phyloP scores from a whole-genome alignment of 2,888 invertebrate species.

The Diarsia dahlii region DNA sequence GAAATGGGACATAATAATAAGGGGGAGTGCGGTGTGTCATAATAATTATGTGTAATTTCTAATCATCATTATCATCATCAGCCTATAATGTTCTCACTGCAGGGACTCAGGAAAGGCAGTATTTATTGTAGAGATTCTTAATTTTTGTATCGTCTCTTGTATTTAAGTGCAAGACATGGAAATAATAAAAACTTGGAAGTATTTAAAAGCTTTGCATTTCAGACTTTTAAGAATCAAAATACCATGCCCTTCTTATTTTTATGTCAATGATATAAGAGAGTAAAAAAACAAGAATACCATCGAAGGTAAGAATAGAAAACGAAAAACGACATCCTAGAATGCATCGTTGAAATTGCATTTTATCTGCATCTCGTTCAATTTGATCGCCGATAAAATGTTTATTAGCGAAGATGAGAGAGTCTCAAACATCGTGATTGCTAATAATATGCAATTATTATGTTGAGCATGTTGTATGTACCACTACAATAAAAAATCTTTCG shows the following conservation, averaged over 20 bases:
- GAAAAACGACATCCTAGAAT: constrained; percentile 7
- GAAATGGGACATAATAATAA: not conserved
- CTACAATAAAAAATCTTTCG: constrained; percentile 31
- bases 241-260: not conserved
- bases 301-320: not conserved
- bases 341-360: constrained; percentile 1
- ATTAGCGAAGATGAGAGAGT: constrained; percentile 38
- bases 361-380: not conserved
- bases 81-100: too few relatives aligned
- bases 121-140: too few relatives aligned
- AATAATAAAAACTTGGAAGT: not conserved
- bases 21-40: constrained; percentile 8
- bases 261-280: not conserved
- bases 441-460: constrained; percentile 16
- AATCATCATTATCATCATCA: not conserved
- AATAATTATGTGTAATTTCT: constrained; percentile 1
- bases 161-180: not conserved
- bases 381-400: constrained; percentile 27
- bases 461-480: constrained; percentile 9
- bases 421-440: constrained; percentile 13
- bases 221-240: not conserved
- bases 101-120: not conserved
- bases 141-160: not conserved
- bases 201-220: not conserved
- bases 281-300: not conserved